phyloP scores from a whole-genome alignment of 2,113 vertebrate species.

The Channa maculata region DNA sequence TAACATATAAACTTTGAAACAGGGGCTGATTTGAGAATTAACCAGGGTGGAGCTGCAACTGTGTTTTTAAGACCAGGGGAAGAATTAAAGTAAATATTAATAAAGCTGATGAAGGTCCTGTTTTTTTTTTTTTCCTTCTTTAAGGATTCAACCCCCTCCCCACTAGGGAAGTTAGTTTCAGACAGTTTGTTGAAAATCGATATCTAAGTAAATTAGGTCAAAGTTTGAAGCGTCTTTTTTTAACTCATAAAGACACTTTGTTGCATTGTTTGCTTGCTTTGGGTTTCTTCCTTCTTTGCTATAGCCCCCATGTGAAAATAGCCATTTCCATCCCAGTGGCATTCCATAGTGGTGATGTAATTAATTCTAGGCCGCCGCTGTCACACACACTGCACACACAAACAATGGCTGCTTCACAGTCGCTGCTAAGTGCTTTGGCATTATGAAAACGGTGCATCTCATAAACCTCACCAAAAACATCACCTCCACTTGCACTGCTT shows the following conservation, averaged over 20 bases:
- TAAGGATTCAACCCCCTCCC: neutral
- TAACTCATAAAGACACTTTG: too few species aligned
- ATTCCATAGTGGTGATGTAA: conserved; percentile 30
- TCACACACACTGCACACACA: conserved; percentile 27
- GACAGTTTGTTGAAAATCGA: too few species aligned
- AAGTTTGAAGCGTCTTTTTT: too few species aligned
- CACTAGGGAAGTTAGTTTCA: neutral
- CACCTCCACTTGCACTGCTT: neutral
- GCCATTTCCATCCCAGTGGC: neutral
- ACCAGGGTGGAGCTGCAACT: too few species aligned
- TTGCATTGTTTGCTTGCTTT: neutral
- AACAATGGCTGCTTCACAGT: neutral
- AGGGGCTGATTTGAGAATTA: too few species aligned
- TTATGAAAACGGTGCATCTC: conserved; percentile 10
- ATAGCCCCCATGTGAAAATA: conserved; percentile 1
- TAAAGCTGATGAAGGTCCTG: too few species aligned
- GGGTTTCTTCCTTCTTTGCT: neutral
- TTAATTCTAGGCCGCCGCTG: neutral
- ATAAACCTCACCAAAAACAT: neutral
- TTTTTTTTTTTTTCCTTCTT: neutral
- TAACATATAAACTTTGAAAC: too few species aligned
- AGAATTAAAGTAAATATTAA: too few species aligned
- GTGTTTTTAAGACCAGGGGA: too few species aligned
- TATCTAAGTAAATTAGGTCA: too few species aligned
- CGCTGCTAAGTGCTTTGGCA: neutral